Evolutionary conservation across 1,140 invertebrate species (phyloP), one percentile per base, ranked within the genome.

Genomic region (Rhagoletis zephyria): DNA sequence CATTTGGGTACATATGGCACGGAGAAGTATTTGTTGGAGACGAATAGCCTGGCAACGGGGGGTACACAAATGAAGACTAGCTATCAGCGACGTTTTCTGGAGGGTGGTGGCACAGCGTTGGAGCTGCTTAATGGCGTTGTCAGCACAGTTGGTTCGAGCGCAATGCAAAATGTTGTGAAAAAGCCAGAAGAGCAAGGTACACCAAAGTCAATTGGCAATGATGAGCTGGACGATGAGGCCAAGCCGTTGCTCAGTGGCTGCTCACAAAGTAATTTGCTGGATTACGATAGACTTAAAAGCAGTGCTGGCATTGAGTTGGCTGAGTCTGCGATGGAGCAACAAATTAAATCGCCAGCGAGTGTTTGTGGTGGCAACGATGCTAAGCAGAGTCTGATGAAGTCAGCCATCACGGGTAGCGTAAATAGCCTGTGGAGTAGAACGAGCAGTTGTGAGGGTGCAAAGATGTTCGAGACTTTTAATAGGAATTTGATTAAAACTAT

Each of bases 401-500:
- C 91, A 1, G 88, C 87, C 19, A 92, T 91, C 48, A 90, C 91
- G 6, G 92, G 93, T 85, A 93, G 90, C 87, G 90, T 90, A 1
- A 93, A 93, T 85, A 93, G 92, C 56, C 88, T 93, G 63, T 93
- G 92, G 92, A 93, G 91, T 89, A 89, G 88, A 60, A 91, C 91
- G 48, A 92, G 91, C 90, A 92, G 90, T 88, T 91, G 91, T 85
- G 92, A 93, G 65, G 92, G 92, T 30, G 91, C 92, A 85, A 92
- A 92, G 88, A 92, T 93, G 90, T 93, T 93, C 30, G 92, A 93
- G 87, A 92, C 90, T 19, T 93, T 93, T 88, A 93, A 93, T 85
- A 87, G 91, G 70, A 93, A 93, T 89, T 90, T 93, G 42, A 93
- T 93, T 30, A 93, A 93, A 88, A 93, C 92, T 0, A 93, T 93